A percentile compares a stretch with the other conserved stretches of the same genome.
Conservation (phyloP, 2,888 invertebrate species). For the Lepeophtheirus nordmannii region DNA sequence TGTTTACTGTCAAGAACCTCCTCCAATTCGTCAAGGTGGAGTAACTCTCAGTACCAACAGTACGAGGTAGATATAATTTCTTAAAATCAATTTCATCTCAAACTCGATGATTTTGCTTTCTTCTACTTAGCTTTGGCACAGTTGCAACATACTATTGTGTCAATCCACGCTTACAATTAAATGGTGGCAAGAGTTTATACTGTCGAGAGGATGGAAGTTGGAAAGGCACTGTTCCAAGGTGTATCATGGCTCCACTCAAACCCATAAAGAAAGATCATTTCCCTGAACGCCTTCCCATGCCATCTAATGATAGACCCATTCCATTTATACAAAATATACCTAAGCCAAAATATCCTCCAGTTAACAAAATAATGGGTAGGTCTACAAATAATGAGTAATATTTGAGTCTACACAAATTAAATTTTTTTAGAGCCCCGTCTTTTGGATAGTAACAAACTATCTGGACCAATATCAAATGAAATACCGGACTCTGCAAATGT, state of each 20-base stretch:
- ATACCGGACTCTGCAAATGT: constrained; percentile 38
- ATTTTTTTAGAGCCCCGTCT: background rate
- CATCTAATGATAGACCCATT: constrained; percentile 4
- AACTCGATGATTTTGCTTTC: background rate
- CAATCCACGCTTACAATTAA: constrained; percentile 46
- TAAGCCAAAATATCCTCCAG: background rate
- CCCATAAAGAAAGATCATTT: background rate
- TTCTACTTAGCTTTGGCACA: constrained; percentile 41
- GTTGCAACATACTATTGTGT: constrained; percentile 57
- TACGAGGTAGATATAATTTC: constrained; percentile 27
- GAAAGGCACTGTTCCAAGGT: constrained; percentile 57
- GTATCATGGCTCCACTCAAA: constrained; percentile 34
- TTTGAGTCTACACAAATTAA: background rate
- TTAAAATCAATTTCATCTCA: background rate
- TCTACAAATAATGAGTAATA: background rate
- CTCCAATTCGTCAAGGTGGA: constrained; percentile 45
- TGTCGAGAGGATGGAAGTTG: constrained; percentile 64
- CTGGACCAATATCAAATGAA: constrained; percentile 49
- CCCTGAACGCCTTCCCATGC: background rate
- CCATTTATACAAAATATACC: background rate
- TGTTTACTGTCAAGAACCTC: constrained; percentile 54
- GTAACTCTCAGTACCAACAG: constrained; percentile 30
- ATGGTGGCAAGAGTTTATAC: constrained; percentile 49
- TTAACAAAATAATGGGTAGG: background rate
- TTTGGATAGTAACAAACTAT: background rate